Evolutionary conservation across 2,113 vertebrate genomes (phyloP).

Genomic region (Brachyhypopomus gauderio): DNA sequence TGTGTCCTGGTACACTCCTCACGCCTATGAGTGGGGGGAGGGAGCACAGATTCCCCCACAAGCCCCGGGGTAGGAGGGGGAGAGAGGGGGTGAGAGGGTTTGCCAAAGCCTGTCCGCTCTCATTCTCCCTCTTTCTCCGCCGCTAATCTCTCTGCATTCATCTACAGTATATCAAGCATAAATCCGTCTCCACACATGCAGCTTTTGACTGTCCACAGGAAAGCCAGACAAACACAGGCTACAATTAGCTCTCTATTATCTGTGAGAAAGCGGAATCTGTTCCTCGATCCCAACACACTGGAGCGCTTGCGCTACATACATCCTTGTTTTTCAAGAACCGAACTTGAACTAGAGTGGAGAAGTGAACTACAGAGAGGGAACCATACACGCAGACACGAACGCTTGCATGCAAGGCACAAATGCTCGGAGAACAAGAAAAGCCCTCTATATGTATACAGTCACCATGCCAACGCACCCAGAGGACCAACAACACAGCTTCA

Average conservation of each 20-base stretch:
- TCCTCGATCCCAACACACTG: conserved; percentile 21
- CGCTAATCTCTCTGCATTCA: conserved; percentile 14
- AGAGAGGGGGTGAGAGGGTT: conserved; percentile 25
- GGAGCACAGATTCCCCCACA: conserved; percentile 38
- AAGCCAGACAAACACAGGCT: conserved; percentile 5
- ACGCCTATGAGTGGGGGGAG: neutral
- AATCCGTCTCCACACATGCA: conserved; percentile 3
- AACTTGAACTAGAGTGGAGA: neutral
- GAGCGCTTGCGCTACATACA: neutral
- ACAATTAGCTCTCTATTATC: conserved; percentile 5
- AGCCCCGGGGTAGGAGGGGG: neutral
- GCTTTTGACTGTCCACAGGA: neutral
- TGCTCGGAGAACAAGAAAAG: conserved; percentile 12
- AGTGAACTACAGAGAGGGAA: neutral
- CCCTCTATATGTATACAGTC: conserved; percentile 21
- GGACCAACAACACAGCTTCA: conserved; percentile 39
- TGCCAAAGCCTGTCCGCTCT: conserved; percentile 33
- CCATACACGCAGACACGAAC: neutral
- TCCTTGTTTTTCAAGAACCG: neutral
- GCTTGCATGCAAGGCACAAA: neutral
- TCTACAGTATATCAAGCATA: conserved; percentile 4
- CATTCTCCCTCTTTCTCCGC: conserved; percentile 13
- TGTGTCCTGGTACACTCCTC: conserved; percentile 26
- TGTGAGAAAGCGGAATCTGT: neutral
- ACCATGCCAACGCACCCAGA: conserved; percentile 50